Evolutionary conservation across 2,888 invertebrate species (phyloP).

Genomic region (Eupithecia exiguata): DNA sequence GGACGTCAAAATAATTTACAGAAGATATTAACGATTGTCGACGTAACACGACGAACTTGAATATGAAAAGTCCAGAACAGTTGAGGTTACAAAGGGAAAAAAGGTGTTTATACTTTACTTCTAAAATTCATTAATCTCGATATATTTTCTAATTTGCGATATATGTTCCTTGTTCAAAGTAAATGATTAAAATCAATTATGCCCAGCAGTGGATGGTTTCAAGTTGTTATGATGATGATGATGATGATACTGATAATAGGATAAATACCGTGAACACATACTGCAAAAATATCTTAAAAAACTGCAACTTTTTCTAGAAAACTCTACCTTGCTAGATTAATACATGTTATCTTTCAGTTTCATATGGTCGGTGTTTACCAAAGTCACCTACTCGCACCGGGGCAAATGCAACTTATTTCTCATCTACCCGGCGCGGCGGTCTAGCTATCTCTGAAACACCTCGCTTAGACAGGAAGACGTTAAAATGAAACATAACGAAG

Average conservation of each 20-base stretch:
- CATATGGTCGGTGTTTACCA: not conserved
- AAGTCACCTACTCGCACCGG: not conserved
- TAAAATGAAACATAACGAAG: conserved; percentile 26
- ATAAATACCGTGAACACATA: too few relatives aligned
- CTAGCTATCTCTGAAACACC: not conserved
- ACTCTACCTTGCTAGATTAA: not conserved
- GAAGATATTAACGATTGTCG: not conserved
- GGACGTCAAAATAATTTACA: not conserved
- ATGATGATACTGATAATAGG: too few relatives aligned
- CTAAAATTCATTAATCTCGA: too few relatives aligned
- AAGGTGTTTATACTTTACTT: too few relatives aligned
- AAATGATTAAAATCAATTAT: too few relatives aligned
- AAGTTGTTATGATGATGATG: too few relatives aligned
- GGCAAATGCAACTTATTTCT: not conserved
- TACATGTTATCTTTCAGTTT: not conserved
- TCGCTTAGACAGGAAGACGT: conserved; percentile 20
- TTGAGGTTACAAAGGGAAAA: not conserved
- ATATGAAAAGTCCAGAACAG: not conserved
- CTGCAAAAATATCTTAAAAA: too few relatives aligned
- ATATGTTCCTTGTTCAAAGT: too few relatives aligned
- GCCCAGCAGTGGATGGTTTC: too few relatives aligned
- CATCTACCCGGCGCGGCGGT: not conserved
- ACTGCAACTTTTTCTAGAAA: not conserved
- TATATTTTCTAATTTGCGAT: too few relatives aligned
- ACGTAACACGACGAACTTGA: not conserved